Conservation (phyloP, 2,113 vertebrate genomes). For the Serilophus lunatus region DNA sequence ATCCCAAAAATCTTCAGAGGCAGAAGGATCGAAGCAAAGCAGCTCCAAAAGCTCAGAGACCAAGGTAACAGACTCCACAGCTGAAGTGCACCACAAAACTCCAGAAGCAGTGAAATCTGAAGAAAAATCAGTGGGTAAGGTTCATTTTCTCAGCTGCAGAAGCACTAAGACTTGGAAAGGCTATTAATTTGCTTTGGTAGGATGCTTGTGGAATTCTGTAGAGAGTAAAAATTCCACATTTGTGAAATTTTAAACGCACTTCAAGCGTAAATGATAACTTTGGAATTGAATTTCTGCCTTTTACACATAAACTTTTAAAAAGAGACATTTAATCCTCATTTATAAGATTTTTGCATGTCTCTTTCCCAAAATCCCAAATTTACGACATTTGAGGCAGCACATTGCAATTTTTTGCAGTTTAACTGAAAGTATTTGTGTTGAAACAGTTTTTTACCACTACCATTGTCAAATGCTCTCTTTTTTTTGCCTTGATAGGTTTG, state of each 20-base stretch:
- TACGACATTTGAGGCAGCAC: neutral
- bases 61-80: constrained; percentile 67
- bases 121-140: constrained; percentile 85
- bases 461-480: neutral
- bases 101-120: constrained; percentile 82
- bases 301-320: neutral
- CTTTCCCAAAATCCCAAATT: neutral
- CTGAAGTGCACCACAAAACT: constrained; percentile 74
- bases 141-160: neutral
- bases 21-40: constrained; percentile 80
- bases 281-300: neutral
- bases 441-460: neutral
- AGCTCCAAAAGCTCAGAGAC: constrained; percentile 69
- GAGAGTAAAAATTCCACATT: neutral
- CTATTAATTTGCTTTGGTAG: neutral
- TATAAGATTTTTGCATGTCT: neutral
- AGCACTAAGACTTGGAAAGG: neutral
- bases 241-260: neutral
- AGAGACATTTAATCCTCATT: neutral
- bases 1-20: constrained; percentile 83
- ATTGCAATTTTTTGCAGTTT: neutral
- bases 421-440: neutral
- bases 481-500: neutral
- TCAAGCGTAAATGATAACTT: neutral
- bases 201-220: neutral